Evolutionary conservation across 2,888 invertebrate species (phyloP), one percentile per base, ranked within the genome.

Genomic region (Venustoraphidia nigricollis): DNA sequence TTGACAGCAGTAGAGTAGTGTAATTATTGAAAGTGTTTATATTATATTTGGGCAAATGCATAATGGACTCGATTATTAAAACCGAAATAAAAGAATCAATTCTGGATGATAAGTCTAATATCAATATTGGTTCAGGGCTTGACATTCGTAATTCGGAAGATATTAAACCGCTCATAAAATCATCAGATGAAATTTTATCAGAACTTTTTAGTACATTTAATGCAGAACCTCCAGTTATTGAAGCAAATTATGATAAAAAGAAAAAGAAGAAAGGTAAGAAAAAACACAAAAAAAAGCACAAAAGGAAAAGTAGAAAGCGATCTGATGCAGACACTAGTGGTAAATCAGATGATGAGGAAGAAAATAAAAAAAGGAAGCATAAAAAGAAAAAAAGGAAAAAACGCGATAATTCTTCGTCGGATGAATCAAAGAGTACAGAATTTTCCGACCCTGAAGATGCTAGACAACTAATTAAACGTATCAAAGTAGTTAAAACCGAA

Each of bases 131-230:
- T 27, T 27, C 27, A 27, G 27, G 27, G 6, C 27, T 6, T 27
- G 27, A 27, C 27, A 27, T 27, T 27, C 27, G 27, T 27, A 27
- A 27, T 6, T 27, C 27, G 6, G 27, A 27, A 27, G 42, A 46
- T 51, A 53, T 42, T 56, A 60, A 51, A 55, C 58, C 11, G 40
- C 65, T 62, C 35, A 65, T 70, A 36, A 84, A 84, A 62, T 79
- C 83, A 8, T 84, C 85, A 1, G 79, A 76, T 61, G 87, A 90
- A 66, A 88, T 90, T 58, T 70, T 90, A 14, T 82, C 87, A 0
- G 90, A 90, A 65, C 68, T 90, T 1, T 89, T 90, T 59, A 73
- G 83, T 57, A 81, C 78, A 27, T 85, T 86, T 60, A 83, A 84
- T 65, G 83, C 83, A 2, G 77, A 76, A 54, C 83, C 83, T 10